phyloP scores from a whole-genome alignment of 2,113 vertebrate species.

The Calyptommatus sinebrachiatus region DNA sequence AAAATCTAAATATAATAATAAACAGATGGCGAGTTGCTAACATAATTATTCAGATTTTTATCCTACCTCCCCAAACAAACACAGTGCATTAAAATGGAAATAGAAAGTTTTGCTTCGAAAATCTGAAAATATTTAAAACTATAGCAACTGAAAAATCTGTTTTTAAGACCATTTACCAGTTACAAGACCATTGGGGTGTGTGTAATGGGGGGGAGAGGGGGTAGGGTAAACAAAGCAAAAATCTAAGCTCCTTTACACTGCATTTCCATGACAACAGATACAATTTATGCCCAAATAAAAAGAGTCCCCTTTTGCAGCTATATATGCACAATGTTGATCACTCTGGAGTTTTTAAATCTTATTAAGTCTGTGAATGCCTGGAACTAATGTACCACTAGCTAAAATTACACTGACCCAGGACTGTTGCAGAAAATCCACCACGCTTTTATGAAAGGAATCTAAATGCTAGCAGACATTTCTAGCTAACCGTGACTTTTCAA shows the following conservation, averaged over 20 bases:
- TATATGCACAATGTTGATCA: not conserved
- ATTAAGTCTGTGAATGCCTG: not conserved
- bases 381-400: not conserved
- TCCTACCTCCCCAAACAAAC: too few relatives aligned
- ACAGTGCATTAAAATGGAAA: too few relatives aligned
- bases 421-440: not conserved
- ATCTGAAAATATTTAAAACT: too few relatives aligned
- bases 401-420: not conserved
- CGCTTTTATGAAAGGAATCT: too few relatives aligned
- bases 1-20: too few relatives aligned
- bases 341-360: not conserved
- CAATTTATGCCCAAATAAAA: not conserved
- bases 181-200: not conserved
- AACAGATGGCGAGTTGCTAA: too few relatives aligned
- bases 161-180: not conserved
- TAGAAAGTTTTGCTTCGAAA: too few relatives aligned
- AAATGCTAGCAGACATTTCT: too few relatives aligned
- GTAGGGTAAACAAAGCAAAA: not conserved
- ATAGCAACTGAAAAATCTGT: not conserved
- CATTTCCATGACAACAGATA: constrained; percentile 37
- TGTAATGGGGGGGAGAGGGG: not conserved
- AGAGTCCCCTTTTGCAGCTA: constrained; percentile 1
- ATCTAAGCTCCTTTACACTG: constrained; percentile 9
- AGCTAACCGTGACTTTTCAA: too few relatives aligned
- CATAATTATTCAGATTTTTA: too few relatives aligned